Evolutionary conservation across 2,113 vertebrate genomes (phyloP).

Genomic region (Cheirogaleus medius): DNA sequence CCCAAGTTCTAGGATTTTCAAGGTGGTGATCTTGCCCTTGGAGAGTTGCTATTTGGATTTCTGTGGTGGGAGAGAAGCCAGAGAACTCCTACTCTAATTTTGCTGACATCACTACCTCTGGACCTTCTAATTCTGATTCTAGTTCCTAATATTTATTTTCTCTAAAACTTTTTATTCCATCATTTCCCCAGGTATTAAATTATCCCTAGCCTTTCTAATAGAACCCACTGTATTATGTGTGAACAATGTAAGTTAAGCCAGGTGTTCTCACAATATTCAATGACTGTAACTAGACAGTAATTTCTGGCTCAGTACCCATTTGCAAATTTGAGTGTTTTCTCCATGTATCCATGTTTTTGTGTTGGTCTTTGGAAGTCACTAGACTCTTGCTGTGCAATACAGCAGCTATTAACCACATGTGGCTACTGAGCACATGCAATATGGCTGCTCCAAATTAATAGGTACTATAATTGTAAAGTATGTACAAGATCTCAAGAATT

Average conservation of each 20-base stretch:
- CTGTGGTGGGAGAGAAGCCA: not conserved
- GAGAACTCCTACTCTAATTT: not conserved
- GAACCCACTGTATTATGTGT: not conserved
- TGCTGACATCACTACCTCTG: not conserved
- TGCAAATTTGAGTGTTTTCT: not conserved
- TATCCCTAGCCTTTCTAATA: not conserved
- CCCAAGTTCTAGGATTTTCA: not conserved
- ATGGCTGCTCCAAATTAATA: not conserved
- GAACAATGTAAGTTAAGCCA: not conserved
- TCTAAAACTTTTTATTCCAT: not conserved
- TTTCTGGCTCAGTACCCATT: not conserved
- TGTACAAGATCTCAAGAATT: not conserved
- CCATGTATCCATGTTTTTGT: not conserved
- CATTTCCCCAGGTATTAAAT: not conserved
- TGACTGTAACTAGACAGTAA: not conserved
- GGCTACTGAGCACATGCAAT: not conserved
- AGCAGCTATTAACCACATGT: not conserved
- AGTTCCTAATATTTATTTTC: not conserved
- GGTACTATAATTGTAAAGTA: not conserved
- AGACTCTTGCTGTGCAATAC: not conserved
- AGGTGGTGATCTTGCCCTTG: not conserved
- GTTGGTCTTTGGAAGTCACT: not conserved
- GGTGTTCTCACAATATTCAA: not conserved
- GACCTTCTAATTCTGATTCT: not conserved
- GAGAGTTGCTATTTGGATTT: not conserved